Conservation (phyloP, 2,888 invertebrate species). For the Odontocolon sp. region DNA sequence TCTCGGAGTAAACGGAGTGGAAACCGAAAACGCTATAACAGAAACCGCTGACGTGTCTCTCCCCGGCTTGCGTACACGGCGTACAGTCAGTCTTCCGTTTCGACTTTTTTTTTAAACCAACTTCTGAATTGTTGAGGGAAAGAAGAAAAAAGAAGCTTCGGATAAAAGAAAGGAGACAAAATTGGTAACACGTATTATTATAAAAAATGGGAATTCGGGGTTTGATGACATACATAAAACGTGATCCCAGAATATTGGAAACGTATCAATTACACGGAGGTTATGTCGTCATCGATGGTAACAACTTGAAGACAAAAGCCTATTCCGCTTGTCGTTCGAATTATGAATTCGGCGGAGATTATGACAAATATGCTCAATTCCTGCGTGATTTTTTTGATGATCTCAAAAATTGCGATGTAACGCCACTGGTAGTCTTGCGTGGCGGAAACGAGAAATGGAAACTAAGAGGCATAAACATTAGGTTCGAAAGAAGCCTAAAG, state of each 20-base stretch:
- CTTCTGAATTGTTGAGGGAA: conserved; percentile 63
- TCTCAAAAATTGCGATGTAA: conserved; percentile 87
- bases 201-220: conserved; percentile 85
- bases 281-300: conserved; percentile 91
- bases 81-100: too few species aligned
- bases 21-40: too few species aligned
- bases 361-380: conserved; percentile 87
- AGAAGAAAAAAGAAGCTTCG: not conserved
- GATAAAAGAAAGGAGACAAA: too few species aligned
- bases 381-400: conserved; percentile 87
- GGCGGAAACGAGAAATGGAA: conserved; percentile 89
- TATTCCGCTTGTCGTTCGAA: conserved; percentile 85
- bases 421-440: conserved; percentile 89
- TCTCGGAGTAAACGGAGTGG: too few species aligned
- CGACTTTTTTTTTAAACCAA: too few species aligned
- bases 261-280: conserved; percentile 86
- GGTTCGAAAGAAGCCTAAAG: conserved; percentile 84
- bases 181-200: not conserved
- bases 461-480: conserved; percentile 84
- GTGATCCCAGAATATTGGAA: conserved; percentile 85
- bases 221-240: conserved; percentile 90
- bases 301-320: conserved; percentile 86
- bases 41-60: too few species aligned
- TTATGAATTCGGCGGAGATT: conserved; percentile 92
- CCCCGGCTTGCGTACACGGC: too few species aligned